A percentile compares a stretch with the other conserved stretches of the same genome.
Evolutionary conservation across 2,113 vertebrate genomes (phyloP).

Genomic region (Zosterops borbonicus): DNA sequence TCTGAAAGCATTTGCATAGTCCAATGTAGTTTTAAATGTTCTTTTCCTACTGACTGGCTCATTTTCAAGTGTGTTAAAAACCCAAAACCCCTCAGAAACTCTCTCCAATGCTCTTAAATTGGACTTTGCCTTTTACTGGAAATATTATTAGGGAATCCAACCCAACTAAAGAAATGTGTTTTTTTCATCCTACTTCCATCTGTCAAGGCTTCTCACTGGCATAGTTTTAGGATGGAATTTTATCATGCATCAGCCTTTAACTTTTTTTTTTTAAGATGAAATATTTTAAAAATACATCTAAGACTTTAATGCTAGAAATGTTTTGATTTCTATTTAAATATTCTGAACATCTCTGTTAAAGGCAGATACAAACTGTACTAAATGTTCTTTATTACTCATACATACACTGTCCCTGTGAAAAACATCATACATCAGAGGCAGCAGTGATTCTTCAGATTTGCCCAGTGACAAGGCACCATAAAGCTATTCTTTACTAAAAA

Average conservation of each 20-base stretch:
- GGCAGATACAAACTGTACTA: conserved; percentile 26
- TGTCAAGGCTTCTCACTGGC: neutral
- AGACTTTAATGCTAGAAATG: neutral
- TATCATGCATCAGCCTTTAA: neutral
- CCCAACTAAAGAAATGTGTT: neutral
- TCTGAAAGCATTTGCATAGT: neutral
- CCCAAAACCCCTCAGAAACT: accelerated
- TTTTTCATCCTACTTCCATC: conserved; percentile 31
- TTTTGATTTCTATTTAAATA: conserved; percentile 54
- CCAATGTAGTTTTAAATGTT: neutral
- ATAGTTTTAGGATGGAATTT: neutral
- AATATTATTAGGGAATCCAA: neutral
- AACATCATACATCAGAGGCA: conserved; percentile 12
- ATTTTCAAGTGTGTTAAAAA: neutral
- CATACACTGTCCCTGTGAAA: conserved; percentile 10
- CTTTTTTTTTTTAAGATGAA: neutral
- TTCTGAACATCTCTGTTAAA: conserved; percentile 29
- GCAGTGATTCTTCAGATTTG: conserved; percentile 24
- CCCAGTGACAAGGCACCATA: conserved; percentile 33
- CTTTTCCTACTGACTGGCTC: neutral
- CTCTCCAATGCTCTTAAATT: neutral
- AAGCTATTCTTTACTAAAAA: conserved; percentile 60
- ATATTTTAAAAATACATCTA: neutral
- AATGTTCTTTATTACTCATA: conserved; percentile 36
- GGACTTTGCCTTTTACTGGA: neutral